Conservation (phyloP, 2,797 vertebrate species). For the Cephalopachus bancanus region DNA sequence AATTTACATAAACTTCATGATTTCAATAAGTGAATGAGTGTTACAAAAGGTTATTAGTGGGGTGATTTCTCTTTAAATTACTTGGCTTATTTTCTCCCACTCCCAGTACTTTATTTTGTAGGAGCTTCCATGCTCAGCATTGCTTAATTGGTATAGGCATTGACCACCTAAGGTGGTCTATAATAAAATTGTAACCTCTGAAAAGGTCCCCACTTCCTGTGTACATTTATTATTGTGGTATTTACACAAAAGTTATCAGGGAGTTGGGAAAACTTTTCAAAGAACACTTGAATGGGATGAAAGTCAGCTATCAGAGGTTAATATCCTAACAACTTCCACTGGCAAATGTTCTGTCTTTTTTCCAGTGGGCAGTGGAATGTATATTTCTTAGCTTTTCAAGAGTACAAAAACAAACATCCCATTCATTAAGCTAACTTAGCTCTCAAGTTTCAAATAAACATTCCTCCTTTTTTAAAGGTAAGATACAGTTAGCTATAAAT, state of each 20-base stretch:
- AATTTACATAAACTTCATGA: neutral
- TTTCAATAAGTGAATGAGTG: neutral
- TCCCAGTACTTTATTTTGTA: neutral
- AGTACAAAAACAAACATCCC: neutral
- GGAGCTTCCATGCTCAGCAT: too few relatives aligned
- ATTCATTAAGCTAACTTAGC: slow-evolving; percentile 25
- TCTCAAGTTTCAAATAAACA: slow-evolving; percentile 47
- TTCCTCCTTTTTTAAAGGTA: slow-evolving; percentile 17
- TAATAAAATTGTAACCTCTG: neutral
- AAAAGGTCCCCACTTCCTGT: neutral
- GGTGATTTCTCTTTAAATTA: neutral
- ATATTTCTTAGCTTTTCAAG: slow-evolving; percentile 48
- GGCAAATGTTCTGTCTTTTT: neutral
- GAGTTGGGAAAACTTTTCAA: neutral
- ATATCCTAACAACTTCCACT: neutral
- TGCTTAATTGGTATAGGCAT: neutral
- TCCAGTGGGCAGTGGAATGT: neutral
- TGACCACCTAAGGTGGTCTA: neutral
- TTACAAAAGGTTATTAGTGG: neutral
- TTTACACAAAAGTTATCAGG: neutral
- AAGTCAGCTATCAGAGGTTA: neutral
- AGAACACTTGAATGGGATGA: neutral
- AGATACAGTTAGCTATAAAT: neutral
- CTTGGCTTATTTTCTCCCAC: neutral
- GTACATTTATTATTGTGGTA: neutral